Conservation (phyloP, 2,888 invertebrate genomes). For the Drosophila neonasuta region DNA sequence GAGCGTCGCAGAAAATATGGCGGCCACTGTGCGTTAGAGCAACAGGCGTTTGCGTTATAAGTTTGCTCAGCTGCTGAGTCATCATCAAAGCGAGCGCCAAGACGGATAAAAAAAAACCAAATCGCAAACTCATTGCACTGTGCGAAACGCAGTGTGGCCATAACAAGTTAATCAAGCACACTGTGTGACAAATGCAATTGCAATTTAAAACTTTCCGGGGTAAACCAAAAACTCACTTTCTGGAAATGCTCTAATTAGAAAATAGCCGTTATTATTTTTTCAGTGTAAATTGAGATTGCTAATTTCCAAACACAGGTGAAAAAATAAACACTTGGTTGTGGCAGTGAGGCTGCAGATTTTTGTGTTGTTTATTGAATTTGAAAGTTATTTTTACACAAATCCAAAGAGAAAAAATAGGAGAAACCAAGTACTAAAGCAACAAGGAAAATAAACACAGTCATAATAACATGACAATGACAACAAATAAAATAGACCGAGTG, state of each 20-base stretch:
- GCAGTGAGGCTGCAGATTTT: constrained; percentile 8
- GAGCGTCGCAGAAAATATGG: constrained; percentile 40
- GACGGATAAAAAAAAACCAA: not conserved
- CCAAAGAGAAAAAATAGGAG: constrained; percentile 8
- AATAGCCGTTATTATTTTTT: not conserved
- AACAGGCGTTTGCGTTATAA: constrained; percentile 35
- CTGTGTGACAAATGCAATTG: not conserved
- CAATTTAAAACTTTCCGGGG: not conserved
- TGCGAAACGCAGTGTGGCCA: constrained; percentile 6
- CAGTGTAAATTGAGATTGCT: constrained; percentile 22
- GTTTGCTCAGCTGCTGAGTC: constrained; percentile 40
- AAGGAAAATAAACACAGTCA: constrained; percentile 38
- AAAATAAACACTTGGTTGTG: constrained; percentile 14
- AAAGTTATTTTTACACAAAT: constrained; percentile 39
- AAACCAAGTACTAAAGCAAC: constrained; percentile 15
- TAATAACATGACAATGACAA: constrained; percentile 33
- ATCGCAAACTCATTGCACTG: constrained; percentile 31
- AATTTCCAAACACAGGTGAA: constrained; percentile 16
- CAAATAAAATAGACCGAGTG: constrained; percentile 39
- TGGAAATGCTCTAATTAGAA: not conserved
- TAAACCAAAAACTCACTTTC: not conserved
- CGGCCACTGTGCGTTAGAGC: constrained; percentile 41
- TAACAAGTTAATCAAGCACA: not conserved
- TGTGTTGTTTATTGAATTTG: constrained; percentile 21
- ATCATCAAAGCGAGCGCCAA: constrained; percentile 14